A percentile compares a stretch with the other conserved stretches of the same genome.
These are phyloP conservation scores for Labrus mixtus DNA, from an alignment of 2,113 vertebrate genomes.

Conservation along the genomic window DNA sequence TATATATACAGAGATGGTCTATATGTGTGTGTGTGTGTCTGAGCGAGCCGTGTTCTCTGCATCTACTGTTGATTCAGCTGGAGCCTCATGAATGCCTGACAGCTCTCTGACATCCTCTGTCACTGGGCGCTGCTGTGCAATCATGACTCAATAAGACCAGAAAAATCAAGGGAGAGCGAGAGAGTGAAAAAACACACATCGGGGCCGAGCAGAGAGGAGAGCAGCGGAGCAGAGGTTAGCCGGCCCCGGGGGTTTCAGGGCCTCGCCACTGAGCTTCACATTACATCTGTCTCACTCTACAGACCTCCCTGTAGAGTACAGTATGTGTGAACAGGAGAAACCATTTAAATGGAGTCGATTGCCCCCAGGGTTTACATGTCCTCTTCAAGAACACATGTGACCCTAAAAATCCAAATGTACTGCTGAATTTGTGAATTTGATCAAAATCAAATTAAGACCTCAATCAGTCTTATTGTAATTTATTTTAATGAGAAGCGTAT, in stretches of 20 bases:
- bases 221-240: conserved; percentile 68
- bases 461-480: too few relatives aligned
- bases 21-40: conserved; percentile 23
- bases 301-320: conserved; percentile 61
- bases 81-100: conserved; percentile 70
- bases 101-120: conserved; percentile 79
- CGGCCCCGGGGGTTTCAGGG: conserved; percentile 42
- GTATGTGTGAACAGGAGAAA: conserved; percentile 69
- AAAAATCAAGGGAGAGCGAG: conserved; percentile 62
- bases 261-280: conserved; percentile 45
- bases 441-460: too few relatives aligned
- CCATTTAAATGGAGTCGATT: conserved; percentile 43
- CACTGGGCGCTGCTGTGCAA: conserved; percentile 68
- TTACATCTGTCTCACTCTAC: conserved; percentile 65
- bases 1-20: conserved; percentile 10
- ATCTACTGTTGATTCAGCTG: conserved; percentile 84
- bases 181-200: conserved; percentile 55
- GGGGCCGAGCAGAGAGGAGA: conserved; percentile 41
- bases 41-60: conserved; percentile 26
- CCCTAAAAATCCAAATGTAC: neutral
- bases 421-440: too few relatives aligned
- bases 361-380: conserved; percentile 43
- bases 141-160: conserved; percentile 81
- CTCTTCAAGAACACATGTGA: conserved; percentile 12
- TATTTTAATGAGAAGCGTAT: too few relatives aligned